Conservation (phyloP, 2,113 vertebrate genomes). For the Chinchilla lanigera region DNA sequence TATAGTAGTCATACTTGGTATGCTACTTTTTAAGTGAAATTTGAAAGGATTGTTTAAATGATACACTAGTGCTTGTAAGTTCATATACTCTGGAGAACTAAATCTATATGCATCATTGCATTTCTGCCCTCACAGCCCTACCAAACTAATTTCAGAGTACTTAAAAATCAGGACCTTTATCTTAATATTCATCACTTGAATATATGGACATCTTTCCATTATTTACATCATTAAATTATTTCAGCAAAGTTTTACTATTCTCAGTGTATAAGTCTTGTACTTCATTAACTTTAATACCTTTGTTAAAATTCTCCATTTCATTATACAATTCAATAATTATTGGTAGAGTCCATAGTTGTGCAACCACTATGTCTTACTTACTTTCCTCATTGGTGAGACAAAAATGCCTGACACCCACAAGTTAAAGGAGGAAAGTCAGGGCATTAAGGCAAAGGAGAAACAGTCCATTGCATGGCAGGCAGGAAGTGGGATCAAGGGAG, state of each 20-base stretch:
- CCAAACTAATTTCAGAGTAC: slow-evolving; percentile 22
- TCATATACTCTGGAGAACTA: neutral
- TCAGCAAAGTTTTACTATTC: neutral
- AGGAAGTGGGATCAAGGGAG: neutral
- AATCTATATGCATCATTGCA: neutral
- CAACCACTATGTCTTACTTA: neutral
- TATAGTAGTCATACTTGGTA: neutral
- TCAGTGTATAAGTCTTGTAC: neutral
- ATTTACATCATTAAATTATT: neutral
- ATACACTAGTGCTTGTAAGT: neutral
- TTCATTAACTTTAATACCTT: neutral
- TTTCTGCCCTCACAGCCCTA: neutral
- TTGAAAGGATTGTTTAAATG: neutral
- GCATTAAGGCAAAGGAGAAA: neutral
- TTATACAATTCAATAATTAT: neutral
- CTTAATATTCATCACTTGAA: neutral
- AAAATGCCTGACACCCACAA: neutral
- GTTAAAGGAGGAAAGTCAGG: neutral
- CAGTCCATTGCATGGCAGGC: neutral
- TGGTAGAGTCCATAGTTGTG: neutral
- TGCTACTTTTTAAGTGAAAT: neutral
- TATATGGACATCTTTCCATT: neutral
- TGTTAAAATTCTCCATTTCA: neutral
- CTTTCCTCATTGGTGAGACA: neutral
- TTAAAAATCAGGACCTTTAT: neutral